Percentiles rank a stretch among this genome's conserved stretches.
Evolutionary conservation across 2,888 invertebrate genomes (phyloP).

Genomic region (Heteromurus nitidus): DNA sequence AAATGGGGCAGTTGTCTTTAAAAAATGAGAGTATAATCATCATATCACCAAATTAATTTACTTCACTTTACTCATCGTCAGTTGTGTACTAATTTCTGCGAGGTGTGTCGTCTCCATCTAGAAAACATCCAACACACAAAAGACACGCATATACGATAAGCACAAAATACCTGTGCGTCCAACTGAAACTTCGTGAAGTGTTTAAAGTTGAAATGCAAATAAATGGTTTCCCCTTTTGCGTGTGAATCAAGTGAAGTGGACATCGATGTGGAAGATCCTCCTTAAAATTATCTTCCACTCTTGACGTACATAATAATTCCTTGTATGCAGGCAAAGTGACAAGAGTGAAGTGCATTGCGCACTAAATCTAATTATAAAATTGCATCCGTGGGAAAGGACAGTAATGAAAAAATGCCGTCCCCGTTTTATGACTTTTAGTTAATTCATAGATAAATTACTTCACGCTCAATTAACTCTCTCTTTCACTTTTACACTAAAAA

Average conservation of each 20-base stretch:
- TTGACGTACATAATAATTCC: background rate
- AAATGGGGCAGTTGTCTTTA: conserved; percentile 5
- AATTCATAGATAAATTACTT: conserved; percentile 28
- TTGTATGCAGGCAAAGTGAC: background rate
- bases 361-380: conserved; percentile 45
- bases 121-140: too few species aligned
- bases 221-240: background rate
- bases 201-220: background rate
- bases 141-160: too few species aligned
- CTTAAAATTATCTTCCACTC: background rate
- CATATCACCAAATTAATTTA: conserved; percentile 10
- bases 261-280: background rate
- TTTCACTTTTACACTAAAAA: conserved; percentile 33
- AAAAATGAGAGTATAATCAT: background rate
- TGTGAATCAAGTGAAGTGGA: background rate
- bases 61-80: background rate
- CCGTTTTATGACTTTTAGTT: background rate
- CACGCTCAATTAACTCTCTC: conserved; percentile 14
- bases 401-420: conserved; percentile 38
- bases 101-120: conserved; percentile 2
- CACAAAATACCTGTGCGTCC: too few species aligned
- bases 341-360: background rate
- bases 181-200: too few species aligned
- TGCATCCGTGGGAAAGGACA: conserved; percentile 55
- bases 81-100: background rate